Evolutionary conservation across 2,113 vertebrate genomes (phyloP).

Genomic region (Mirza zaza): DNA sequence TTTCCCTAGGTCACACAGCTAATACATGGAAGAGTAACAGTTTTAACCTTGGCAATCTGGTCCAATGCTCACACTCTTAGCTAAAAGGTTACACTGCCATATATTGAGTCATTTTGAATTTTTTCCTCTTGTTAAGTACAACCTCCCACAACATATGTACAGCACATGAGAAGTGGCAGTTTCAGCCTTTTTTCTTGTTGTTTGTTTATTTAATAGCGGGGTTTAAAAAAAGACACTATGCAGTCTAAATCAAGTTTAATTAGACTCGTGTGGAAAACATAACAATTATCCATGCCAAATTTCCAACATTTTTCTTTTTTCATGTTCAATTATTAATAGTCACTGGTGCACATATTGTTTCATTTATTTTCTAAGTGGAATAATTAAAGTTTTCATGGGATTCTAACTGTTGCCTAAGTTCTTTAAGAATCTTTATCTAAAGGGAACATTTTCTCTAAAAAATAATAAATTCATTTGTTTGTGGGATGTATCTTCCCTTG

Average conservation of each 20-base stretch:
- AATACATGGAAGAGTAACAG: not conserved
- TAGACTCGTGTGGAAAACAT: conserved; percentile 48
- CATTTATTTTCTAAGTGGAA: conserved; percentile 43
- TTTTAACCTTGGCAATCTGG: not conserved
- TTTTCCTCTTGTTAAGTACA: not conserved
- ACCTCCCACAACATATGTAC: not conserved
- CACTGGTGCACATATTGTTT: not conserved
- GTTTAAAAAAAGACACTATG: conserved; percentile 41
- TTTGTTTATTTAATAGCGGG: conserved; percentile 62
- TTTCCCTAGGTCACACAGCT: not conserved
- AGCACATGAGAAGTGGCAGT: not conserved
- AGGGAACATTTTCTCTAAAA: not conserved
- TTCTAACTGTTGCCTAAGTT: not conserved
- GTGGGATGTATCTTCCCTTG: not conserved
- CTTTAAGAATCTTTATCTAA: not conserved
- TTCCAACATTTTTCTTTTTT: conserved; percentile 43
- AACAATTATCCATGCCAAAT: conserved; percentile 50
- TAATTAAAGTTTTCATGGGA: not conserved
- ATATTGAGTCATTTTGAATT: not conserved
- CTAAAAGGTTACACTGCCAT: not conserved
- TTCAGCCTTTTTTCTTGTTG: not conserved
- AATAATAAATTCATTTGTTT: not conserved
- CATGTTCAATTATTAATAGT: conserved; percentile 58
- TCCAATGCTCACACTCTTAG: not conserved
- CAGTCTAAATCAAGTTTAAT: conserved; percentile 69